Base-by-base conservation (phyloP, 2,113 vertebrate species). In the Limanda limanda region DNA sequence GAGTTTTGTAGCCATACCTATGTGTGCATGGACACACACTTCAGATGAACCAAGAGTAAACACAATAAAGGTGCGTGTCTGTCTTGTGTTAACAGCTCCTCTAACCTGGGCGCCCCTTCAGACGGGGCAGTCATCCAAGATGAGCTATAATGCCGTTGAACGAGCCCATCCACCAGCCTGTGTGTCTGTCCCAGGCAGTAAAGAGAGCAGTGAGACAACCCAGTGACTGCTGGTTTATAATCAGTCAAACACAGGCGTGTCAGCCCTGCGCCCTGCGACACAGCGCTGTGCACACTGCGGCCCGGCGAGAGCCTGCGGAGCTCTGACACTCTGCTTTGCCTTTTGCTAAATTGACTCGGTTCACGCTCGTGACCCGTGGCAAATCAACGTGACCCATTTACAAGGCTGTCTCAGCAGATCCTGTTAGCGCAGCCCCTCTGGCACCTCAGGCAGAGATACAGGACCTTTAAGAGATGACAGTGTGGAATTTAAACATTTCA, bases 141-240 rank as follows among this genome's bases (percentile, higher is more conserved):
- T 88, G 92, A 94, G 87, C 72, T 75, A 88, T 88, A 80, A 86
- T 73, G 66, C 82, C 17, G 65, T 78, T 45, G 63, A 78, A 64
- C 74, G 52, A 87, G 80, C 68, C 77, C 83, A 69, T 91, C 85
- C 83, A 86, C 78, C 78, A 78, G 63, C 81, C 86, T 77, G 23
- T 70, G 79, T 76, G 85, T 91, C 91, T 91, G 88, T 89, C 84
- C 82, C 61, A 8, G 74, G 84, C 86, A 84, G 91, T 87, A 92
- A 89, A 92, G 88, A 75, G 86, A 85, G 69, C 74, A 47, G 64
- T 94, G 94, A 95, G 80, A 93, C 82, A 92, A 90, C 88, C 90
- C 94, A 95, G 94, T 78, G 81, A 87, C 86, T 27, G 61, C 83
- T 81, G 89, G 94, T 95, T 94, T 95, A 94, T 91, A 94, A 94